Base-by-base conservation (phyloP, 23 tunicate species). In the Diplosoma virens region DNA sequence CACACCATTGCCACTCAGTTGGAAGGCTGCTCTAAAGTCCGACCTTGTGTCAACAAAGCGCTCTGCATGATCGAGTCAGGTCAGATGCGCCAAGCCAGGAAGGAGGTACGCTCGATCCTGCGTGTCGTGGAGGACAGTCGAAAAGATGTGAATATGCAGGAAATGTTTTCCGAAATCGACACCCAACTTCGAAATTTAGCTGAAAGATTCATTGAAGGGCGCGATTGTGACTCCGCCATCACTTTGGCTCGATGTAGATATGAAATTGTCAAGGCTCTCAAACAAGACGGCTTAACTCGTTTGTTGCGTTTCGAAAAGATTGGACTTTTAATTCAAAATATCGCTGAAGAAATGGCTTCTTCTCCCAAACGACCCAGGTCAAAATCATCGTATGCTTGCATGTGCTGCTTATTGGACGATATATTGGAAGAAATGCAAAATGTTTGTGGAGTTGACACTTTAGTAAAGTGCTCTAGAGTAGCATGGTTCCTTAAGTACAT, bases 21-120 rank as follows among this genome's bases (percentile, higher is more conserved):
- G 69, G 69, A 61, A n/a, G 69, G 69, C 9, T 61, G 69, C 69
- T 61, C 30, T 27, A 61, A 61, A 61, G n/a, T 61, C 3, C 35
- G 21, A 61, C 69, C 69, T 3, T 27, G 69, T 61, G 30, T 61
- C 6, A 61, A 61, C 18, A 61, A 61, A 22, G 21, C 69, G 17
- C 6, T 61, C 9, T 61, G 69, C n/a, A 3, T 61, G 69, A 5
- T 61, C 2, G 69, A 61, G 30, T 27, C 69, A 5, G 69, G n/a
- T 26, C 69, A 61, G 21, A 27, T 61, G 35, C 69, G 69, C 9
- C 69, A 26, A 27, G 69, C 69, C 6, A 34, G 69, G 6, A 27
- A 35, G 21, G 35, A 61, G 30, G 69, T 61, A 5, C 69, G 69
- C n/a, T 18, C 5, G 3, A 61, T 61, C 4, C n/a, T 26, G 6